phyloP scores from a whole-genome alignment of 2,888 invertebrate genomes.

The Drosophila acutilabella region DNA sequence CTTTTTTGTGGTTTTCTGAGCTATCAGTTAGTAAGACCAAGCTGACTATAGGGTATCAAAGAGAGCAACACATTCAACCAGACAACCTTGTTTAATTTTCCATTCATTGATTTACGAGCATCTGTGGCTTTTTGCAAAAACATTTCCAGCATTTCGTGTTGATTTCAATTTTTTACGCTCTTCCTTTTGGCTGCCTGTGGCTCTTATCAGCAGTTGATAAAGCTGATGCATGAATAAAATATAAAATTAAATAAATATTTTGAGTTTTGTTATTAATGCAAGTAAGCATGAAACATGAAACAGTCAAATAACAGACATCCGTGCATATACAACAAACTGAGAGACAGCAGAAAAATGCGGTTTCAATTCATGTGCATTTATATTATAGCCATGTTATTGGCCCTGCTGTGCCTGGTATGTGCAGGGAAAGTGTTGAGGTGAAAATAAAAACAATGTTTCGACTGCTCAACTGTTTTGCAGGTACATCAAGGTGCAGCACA shows the following conservation, averaged over 20 bases:
- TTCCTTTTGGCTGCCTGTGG: slow-evolving; percentile 18
- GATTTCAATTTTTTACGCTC: slow-evolving; percentile 30
- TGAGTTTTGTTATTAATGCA: slow-evolving; percentile 22
- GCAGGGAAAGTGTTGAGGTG: neutral
- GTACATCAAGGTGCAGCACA: slow-evolving; percentile 47
- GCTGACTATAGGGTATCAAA: neutral
- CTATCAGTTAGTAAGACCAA: too few relatives aligned
- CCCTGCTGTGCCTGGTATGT: slow-evolving; percentile 41
- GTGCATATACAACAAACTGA: slow-evolving; percentile 1
- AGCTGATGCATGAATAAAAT: slow-evolving; percentile 39
- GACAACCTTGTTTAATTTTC: slow-evolving; percentile 26
- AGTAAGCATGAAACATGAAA: slow-evolving; percentile 39
- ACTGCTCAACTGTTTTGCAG: slow-evolving; percentile 36
- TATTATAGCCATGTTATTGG: slow-evolving; percentile 41
- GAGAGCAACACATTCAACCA: neutral
- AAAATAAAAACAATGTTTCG: neutral
- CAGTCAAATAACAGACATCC: slow-evolving; percentile 26
- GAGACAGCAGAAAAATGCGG: slow-evolving; percentile 37
- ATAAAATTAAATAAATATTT: slow-evolving; percentile 36
- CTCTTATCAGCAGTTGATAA: slow-evolving; percentile 58
- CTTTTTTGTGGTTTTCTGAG: too few relatives aligned
- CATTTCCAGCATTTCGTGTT: slow-evolving; percentile 33
- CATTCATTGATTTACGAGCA: slow-evolving; percentile 47
- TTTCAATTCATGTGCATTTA: slow-evolving; percentile 41
- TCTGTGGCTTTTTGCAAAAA: slow-evolving; percentile 34